Conservation (phyloP, 2,888 invertebrate species). For the Pseudeuparius sepicola region DNA sequence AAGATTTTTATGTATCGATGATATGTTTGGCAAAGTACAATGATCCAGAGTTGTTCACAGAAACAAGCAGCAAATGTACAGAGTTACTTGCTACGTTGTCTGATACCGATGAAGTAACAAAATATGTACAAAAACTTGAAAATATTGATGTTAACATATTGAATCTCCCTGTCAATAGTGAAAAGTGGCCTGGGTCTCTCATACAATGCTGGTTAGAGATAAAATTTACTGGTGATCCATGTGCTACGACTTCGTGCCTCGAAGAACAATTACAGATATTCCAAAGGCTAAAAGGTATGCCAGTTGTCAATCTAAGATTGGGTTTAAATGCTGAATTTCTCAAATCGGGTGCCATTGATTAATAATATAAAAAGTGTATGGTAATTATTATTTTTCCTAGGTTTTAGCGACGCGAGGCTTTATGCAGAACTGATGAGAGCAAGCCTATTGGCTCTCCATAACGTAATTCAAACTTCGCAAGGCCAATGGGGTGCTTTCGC, state of each 20-base stretch:
- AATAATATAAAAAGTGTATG: background rate
- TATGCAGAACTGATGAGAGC: slow-evolving; percentile 86
- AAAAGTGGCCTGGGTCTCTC: slow-evolving; percentile 32
- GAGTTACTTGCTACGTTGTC: slow-evolving; percentile 50
- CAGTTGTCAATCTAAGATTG: background rate
- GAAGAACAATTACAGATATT: slow-evolving; percentile 76
- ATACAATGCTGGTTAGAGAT: slow-evolving; percentile 71
- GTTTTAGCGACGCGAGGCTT: slow-evolving; percentile 66
- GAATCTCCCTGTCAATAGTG: slow-evolving; percentile 27
- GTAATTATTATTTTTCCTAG: slow-evolving; percentile 10
- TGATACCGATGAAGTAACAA: slow-evolving; percentile 26
- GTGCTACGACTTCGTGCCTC: slow-evolving; percentile 69
- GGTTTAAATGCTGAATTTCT: background rate
- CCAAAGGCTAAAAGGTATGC: slow-evolving; percentile 63
- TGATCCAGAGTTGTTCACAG: slow-evolving; percentile 52
- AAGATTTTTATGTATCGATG: slow-evolving; percentile 70
- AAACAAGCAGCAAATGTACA: slow-evolving; percentile 51
- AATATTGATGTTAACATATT: slow-evolving; percentile 30
- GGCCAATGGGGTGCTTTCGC: slow-evolving; percentile 92
- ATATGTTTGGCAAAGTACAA: slow-evolving; percentile 74
- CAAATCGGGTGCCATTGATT: background rate
- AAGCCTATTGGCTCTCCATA: slow-evolving; percentile 81
- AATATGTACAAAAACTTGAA: slow-evolving; percentile 28
- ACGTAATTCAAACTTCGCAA: slow-evolving; percentile 74
- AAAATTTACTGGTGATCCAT: slow-evolving; percentile 76